Evolutionary conservation across 2,113 vertebrate genomes (phyloP), one percentile per base, ranked within the genome.

Genomic region (Amblyornis subalaris): DNA sequence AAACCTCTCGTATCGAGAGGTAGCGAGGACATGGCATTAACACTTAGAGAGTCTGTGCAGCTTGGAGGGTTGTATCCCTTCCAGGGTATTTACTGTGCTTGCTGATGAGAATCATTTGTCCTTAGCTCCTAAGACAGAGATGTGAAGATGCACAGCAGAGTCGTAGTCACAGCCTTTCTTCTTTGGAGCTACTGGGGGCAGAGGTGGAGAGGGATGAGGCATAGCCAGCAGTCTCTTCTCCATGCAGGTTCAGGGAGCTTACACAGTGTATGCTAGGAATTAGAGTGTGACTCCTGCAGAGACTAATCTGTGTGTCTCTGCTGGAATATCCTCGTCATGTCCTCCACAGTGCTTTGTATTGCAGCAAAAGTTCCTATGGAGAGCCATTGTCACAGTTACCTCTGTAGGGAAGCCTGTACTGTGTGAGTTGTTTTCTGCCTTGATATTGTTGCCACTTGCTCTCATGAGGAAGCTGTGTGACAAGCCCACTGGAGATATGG

Each of bases 1-100:
- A 67, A 62, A 51, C 28, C 17, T 88, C 7, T 65, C 7, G 1
- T 44, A 6, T 25, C 0, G n/a, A n/a, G n/a, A 0, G 7, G 6
- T 78, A 57, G 9, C 7, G 17, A 72, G 61, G n/a, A 36, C 33
- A 14, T 25, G 25, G 48, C 36, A 36, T 91, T 81, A 79, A 48
- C n/a, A 42, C n/a, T 73, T 51, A 17, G 12, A 35, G 12, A 28
- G 14, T 51, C 26, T 65, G 16, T 48, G 71, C 19, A 71, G 6
- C 40, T 31, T 82, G 70, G 18, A 58, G 26, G 19, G 19, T 20
- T 85, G 33, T 79, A 28, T 57, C 22, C 7, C 13, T 66, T 88
- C 17, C 47, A 76, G n/a, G 29, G 10, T 1, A 0, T 71, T 64
- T 72, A 28, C 10, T 55, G 25, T 22, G 2, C 20, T 9, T 38